Evolutionary conservation across 1,140 invertebrate genomes (phyloP).

Genomic region (Trichonephila inaurata): DNA sequence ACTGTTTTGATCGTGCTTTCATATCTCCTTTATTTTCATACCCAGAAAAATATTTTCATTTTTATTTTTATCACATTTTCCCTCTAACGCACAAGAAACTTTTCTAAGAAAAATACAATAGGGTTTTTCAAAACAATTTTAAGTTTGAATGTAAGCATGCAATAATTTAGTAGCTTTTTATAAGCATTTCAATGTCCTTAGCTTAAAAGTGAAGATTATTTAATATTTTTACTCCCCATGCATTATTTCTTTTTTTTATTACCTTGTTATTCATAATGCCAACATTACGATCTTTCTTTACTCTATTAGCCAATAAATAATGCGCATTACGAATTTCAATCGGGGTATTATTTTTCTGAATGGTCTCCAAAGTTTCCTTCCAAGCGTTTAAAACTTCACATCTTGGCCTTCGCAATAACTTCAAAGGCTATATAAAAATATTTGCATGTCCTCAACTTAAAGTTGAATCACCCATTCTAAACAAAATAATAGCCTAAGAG

Average conservation of each 20-base stretch:
- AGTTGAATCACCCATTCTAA: slow-evolving; percentile 28
- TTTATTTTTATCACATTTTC: no score
- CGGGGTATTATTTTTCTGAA: neutral
- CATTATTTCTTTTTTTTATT: neutral
- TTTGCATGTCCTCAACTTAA: slow-evolving; percentile 7
- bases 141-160: no score
- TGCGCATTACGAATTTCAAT: slow-evolving; percentile 12
- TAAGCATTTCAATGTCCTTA: no score
- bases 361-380: slow-evolving; percentile 22
- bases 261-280: neutral
- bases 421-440: slow-evolving; percentile 14
- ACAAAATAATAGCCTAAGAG: slow-evolving; percentile 35
- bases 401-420: neutral
- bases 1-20: no score
- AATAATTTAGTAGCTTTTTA: no score
- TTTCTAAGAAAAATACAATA: no score
- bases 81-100: no score
- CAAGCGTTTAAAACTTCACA: neutral
- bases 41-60: no score
- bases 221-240: no score
- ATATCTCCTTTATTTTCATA: no score
- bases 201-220: no score
- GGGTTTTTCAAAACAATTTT: no score
- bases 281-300: neutral
- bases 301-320: slow-evolving; percentile 4